Evolutionary conservation across 2,113 vertebrate species (phyloP), one percentile per base, ranked within the genome.

Genomic region (Istiophorus platypterus): DNA sequence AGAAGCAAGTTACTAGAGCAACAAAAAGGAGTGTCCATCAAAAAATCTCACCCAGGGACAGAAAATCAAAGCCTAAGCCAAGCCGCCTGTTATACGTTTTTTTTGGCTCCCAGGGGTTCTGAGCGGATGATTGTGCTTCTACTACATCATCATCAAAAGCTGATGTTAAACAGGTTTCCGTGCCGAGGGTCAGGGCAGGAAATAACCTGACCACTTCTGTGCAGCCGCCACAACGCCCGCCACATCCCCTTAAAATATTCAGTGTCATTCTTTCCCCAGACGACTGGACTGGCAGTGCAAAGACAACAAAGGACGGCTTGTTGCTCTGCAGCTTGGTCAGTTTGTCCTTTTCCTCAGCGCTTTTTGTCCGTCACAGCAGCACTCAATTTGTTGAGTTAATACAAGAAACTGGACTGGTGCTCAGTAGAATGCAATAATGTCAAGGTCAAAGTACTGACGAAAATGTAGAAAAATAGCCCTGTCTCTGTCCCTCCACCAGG

Each of bases 101-200:
- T n/a, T 39, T 72, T 45, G 31, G 12, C 57, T 81, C 68, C 47
- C 10, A n/a, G 13, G 20, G 27, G 14, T 39, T 67, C n/a, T 14
- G 37, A 54, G 24, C 37, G 54, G 80, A 84, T 84, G 82, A 88
- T 74, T 87, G 68, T 29, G 59, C 20, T 34, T 63, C 69, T 39
- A 26, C 58, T 14, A 39, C n/a, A 18, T 68, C 13, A 14, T 41
- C 77, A 81, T 84, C 31, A 76, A 62, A 84, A 80, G 18, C 85
- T 85, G 82, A 91, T 68, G 87, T 73, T 73, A 59, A 51, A 31
- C 47, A 22, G 65, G 65, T 78, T 83, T 81, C 64, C 62, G 74
- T 1, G 78, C 39, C 67, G 41, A 57, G 13, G 7, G 42, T 29
- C 20, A 26, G 14, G 14, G 9, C 58, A 57, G 62, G 66, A 76